Percentiles rank a stretch among this genome's conserved stretches.
phyloP scores from a whole-genome alignment of 1,140 invertebrate species.

The Aethina tumida region DNA sequence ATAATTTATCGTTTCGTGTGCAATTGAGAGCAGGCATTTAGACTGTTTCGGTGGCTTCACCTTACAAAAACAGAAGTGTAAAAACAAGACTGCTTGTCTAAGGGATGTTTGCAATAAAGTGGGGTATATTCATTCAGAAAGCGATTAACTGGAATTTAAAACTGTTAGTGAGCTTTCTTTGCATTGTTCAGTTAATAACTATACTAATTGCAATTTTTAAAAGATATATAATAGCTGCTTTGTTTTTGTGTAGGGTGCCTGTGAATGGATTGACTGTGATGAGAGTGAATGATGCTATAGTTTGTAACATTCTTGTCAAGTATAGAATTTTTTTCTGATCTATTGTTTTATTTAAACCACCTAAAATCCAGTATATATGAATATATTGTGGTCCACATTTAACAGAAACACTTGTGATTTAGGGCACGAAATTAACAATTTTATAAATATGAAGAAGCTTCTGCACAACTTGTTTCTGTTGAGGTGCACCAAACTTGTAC shows the following conservation, averaged over 20 bases:
- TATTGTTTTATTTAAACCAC: constrained; percentile 1
- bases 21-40: constrained; percentile 13
- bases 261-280: too few relatives aligned
- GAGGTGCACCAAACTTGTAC: constrained; percentile 12
- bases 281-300: too few relatives aligned
- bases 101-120: constrained; percentile 19
- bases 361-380: constrained; percentile 15
- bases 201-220: constrained; percentile 28
- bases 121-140: constrained; percentile 16
- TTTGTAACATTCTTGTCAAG: too few relatives aligned
- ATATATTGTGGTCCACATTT: constrained; percentile 34
- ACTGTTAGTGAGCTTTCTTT: constrained; percentile 26
- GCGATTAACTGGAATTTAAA: constrained; percentile 17
- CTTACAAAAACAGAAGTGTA: too few relatives aligned
- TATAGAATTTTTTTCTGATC: constrained; percentile 1
- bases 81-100: constrained; percentile 15
- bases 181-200: constrained; percentile 28
- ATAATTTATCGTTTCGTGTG: constrained; percentile 11
- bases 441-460: constrained; percentile 19
- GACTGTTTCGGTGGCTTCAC: constrained; percentile 12
- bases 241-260: too few relatives aligned
- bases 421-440: constrained; percentile 6
- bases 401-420: constrained; percentile 3
- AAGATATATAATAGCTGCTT: constrained; percentile 8
- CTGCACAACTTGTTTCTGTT: constrained; percentile 17